These are phyloP conservation scores for Conchocele bisecta DNA, from an alignment of 2,888 invertebrate genomes.

Conservation along the genomic window DNA sequence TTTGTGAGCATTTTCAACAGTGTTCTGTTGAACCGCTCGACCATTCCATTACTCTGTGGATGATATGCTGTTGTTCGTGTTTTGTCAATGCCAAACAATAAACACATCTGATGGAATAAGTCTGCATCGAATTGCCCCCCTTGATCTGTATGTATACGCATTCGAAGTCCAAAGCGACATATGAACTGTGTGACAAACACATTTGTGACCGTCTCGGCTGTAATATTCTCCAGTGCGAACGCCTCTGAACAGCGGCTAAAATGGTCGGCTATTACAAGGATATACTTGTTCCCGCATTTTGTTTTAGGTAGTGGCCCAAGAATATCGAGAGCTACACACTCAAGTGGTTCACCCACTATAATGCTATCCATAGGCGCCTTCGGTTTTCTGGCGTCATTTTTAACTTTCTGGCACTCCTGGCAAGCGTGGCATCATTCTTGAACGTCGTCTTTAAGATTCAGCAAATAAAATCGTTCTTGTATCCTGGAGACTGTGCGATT, in stretches of 20 bases:
- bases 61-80: conserved; percentile 3
- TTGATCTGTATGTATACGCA: conserved; percentile 40
- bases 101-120: conserved; percentile 19
- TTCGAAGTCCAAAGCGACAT: conserved; percentile 37
- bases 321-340: conserved; percentile 39
- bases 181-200: conserved; percentile 32
- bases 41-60: conserved; percentile 2
- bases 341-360: conserved; percentile 28
- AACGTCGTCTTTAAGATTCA: neutral
- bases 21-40: neutral
- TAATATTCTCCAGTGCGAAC: conserved; percentile 38
- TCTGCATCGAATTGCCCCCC: conserved; percentile 44
- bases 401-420: neutral
- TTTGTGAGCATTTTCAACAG: neutral
- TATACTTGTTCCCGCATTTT: conserved; percentile 33
- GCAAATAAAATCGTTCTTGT: conserved; percentile 4
- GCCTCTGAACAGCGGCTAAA: conserved; percentile 53
- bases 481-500: neutral
- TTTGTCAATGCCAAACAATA: conserved; percentile 4
- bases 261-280: conserved; percentile 47
- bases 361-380: neutral
- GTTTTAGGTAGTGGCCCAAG: conserved; percentile 40
- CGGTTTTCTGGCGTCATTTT: neutral
- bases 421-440: neutral
- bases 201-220: conserved; percentile 42